A percentile compares a stretch with the other conserved stretches of the same genome.
These are phyloP conservation scores for Acomys russatus DNA, from an alignment of 2,797 vertebrate species.

Conservation along the genomic window DNA sequence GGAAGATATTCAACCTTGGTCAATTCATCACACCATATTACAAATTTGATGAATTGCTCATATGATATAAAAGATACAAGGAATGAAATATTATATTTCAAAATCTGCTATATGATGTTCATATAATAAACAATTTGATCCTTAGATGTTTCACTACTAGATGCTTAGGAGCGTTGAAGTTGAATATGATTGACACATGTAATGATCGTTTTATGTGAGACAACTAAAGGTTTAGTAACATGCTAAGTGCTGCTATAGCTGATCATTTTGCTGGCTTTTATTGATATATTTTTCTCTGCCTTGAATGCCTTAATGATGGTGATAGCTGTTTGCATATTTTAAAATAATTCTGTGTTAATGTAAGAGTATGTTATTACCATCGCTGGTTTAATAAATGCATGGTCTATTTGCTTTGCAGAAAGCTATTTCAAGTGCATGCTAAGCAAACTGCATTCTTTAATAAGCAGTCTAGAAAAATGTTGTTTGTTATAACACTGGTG, in stretches of 20 bases:
- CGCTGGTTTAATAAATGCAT: constrained; percentile 67
- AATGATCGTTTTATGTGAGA: neutral
- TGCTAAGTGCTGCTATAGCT: constrained; percentile 19
- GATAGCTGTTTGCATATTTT: constrained; percentile 67
- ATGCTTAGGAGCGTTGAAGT: constrained; percentile 48
- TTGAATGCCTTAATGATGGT: constrained; percentile 29
- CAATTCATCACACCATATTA: constrained; percentile 15
- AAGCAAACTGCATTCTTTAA: constrained; percentile 59
- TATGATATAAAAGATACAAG: neutral
- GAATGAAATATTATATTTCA: constrained; percentile 25
- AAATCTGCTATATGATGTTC: neutral
- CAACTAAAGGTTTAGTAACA: constrained; percentile 41
- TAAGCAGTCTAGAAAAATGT: constrained; percentile 41
- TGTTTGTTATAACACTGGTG: neutral
- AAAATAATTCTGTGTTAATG: constrained; percentile 56
- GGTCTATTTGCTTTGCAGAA: constrained; percentile 50
- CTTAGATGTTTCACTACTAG: constrained; percentile 10
- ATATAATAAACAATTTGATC: constrained; percentile 49
- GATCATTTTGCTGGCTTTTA: constrained; percentile 36
- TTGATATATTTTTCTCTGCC: constrained; percentile 50
- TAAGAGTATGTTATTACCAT: neutral
- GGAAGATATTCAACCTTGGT: neutral
- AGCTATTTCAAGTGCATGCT: constrained; percentile 31
- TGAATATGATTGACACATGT: constrained; percentile 47
- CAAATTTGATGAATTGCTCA: constrained; percentile 14